These are phyloP conservation scores for Sphinx pinastri DNA, from an alignment of 2,888 invertebrate genomes.

Conservation along the genomic window DNA sequence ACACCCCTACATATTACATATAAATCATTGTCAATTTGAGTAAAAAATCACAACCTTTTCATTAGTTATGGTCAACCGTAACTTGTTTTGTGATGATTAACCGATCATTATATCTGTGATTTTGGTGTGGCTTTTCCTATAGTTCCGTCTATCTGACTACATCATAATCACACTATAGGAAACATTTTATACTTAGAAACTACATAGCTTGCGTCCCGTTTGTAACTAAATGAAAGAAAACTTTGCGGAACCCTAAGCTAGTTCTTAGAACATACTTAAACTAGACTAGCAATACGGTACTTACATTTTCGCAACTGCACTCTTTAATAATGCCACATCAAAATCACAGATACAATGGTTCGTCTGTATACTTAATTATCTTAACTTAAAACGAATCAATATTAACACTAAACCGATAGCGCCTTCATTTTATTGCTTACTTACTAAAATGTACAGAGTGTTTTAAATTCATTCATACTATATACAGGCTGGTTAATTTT, in stretches of 20 bases:
- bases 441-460: neutral
- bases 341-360: slow-evolving; percentile 10
- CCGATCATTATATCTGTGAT: neutral
- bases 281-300: no score
- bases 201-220: neutral
- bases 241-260: no score
- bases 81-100: slow-evolving; percentile 7
- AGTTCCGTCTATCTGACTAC: neutral
- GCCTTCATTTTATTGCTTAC: slow-evolving; percentile 17
- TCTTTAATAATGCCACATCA: neutral
- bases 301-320: neutral
- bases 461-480: neutral
- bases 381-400: slow-evolving; percentile 2
- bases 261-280: no score
- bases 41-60: slow-evolving; percentile 4
- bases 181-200: neutral
- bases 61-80: neutral
- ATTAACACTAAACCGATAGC: slow-evolving; percentile 1
- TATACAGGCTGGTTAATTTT: neutral
- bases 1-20: neutral
- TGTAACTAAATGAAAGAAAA: no score
- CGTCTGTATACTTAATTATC: neutral
- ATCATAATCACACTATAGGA: neutral
- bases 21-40: neutral
- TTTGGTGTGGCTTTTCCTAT: neutral